These are phyloP conservation scores for Mycteria americana DNA, from an alignment of 2,797 vertebrate genomes.

Conservation along the genomic window DNA sequence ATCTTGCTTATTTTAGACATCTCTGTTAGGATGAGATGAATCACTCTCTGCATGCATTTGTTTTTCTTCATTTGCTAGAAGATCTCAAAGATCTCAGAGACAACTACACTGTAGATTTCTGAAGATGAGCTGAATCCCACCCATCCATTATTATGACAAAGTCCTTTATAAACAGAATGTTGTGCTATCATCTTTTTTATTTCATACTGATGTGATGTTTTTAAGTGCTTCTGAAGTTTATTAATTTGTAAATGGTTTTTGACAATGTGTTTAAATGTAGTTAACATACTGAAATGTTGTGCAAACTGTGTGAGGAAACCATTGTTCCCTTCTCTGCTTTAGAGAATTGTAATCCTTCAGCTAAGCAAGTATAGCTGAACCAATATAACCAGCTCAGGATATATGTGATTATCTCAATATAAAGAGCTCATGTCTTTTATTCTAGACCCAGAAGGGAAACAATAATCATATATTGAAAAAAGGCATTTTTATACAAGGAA, in stretches of 20 bases:
- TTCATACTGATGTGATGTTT: background rate
- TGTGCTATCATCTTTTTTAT: background rate
- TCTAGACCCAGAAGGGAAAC: background rate
- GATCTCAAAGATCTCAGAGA: background rate
- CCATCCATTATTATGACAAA: background rate
- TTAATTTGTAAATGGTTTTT: background rate
- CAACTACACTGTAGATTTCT: background rate
- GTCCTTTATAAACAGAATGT: background rate
- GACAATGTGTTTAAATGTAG: background rate
- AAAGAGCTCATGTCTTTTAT: background rate
- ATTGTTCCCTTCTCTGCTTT: background rate
- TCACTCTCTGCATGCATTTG: background rate
- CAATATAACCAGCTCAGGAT: background rate
- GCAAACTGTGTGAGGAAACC: background rate
- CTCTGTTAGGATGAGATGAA: background rate
- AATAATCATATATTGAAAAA: background rate
- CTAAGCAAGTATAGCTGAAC: background rate
- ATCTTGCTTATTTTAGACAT: constrained; percentile 24
- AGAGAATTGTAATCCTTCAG: background rate
- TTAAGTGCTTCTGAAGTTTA: background rate
- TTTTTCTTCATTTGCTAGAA: background rate
- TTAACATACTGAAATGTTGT: background rate
- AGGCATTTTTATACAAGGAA: background rate
- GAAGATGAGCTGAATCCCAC: background rate
- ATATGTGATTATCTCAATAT: background rate